phyloP scores from a whole-genome alignment of 1,140 invertebrate species.

The Drosophila varians region DNA sequence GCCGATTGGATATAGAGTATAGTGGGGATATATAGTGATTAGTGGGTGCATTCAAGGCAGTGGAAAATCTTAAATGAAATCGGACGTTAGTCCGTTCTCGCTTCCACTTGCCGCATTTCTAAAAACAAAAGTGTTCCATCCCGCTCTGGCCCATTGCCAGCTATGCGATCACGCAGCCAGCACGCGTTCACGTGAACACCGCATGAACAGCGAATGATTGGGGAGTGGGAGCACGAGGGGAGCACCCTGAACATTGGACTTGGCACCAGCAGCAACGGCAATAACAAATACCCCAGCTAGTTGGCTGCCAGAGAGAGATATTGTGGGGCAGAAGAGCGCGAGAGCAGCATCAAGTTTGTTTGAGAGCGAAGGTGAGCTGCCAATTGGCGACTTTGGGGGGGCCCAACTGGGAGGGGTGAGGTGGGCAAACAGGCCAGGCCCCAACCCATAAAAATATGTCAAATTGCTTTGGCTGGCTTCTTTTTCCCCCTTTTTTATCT shows the following conservation, averaged over 20 bases:
- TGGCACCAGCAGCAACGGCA: constrained; percentile 32
- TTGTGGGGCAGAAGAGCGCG: neutral
- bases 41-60: constrained; percentile 39
- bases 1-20: constrained; percentile 15
- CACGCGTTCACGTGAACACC: constrained; percentile 84
- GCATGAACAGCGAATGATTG: constrained; percentile 77
- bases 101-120: constrained; percentile 70
- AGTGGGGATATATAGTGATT: constrained; percentile 24
- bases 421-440: constrained; percentile 61
- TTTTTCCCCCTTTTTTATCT: constrained; percentile 33
- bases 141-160: constrained; percentile 56
- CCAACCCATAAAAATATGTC: constrained; percentile 67
- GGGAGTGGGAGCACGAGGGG: constrained; percentile 28
- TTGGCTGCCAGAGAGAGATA: neutral
- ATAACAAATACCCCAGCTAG: constrained; percentile 20
- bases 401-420: constrained; percentile 26
- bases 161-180: constrained; percentile 77
- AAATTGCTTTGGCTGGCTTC: constrained; percentile 44
- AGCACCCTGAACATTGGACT: constrained; percentile 66
- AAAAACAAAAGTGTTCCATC: constrained; percentile 82
- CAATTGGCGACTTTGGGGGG: constrained; percentile 34
- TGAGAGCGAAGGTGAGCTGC: constrained; percentile 51
- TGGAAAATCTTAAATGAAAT: constrained; percentile 56
- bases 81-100: constrained; percentile 34
- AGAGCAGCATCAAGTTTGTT: constrained; percentile 10